A percentile compares a stretch with the other conserved stretches of the same genome.
phyloP scores from a whole-genome alignment of 2,797 vertebrate species.

The Myotis findleyi region DNA sequence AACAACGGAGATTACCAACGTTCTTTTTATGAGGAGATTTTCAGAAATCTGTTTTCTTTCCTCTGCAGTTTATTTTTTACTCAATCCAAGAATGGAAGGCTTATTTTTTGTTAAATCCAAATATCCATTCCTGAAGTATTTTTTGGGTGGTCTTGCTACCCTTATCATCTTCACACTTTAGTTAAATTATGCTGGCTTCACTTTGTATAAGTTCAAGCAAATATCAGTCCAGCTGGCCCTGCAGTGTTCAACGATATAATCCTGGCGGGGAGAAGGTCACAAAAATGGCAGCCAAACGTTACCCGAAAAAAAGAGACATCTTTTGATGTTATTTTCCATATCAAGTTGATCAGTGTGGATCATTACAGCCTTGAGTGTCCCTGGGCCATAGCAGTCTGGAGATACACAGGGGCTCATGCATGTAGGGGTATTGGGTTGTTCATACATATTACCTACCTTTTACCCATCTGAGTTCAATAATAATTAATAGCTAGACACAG shows the following conservation, averaged over 20 bases:
- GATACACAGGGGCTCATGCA: background rate
- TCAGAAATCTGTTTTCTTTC: constrained; percentile 69
- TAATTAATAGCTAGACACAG: background rate
- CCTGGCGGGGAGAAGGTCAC: background rate
- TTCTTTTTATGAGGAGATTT: constrained; percentile 50
- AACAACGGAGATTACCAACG: constrained; percentile 22
- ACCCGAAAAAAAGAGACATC: background rate
- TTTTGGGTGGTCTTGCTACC: background rate
- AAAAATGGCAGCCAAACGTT: constrained; percentile 5
- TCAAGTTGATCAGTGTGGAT: background rate
- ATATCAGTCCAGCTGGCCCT: background rate
- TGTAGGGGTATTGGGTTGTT: background rate
- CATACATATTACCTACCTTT: background rate
- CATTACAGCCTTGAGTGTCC: background rate
- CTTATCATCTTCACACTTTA: background rate
- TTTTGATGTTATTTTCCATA: background rate
- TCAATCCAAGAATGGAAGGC: constrained; percentile 44
- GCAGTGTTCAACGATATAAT: background rate
- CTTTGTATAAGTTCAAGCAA: background rate
- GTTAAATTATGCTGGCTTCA: constrained; percentile 15
- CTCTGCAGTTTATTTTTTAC: constrained; percentile 43
- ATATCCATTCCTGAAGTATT: constrained; percentile 38
- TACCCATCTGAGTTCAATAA: background rate
- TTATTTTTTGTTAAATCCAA: constrained; percentile 47
- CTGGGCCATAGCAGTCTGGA: background rate